A percentile compares a stretch with the other conserved stretches of the same genome.
Evolutionary conservation across 2,888 invertebrate genomes (phyloP).

Genomic region (Nephrocerus scutellatus): DNA sequence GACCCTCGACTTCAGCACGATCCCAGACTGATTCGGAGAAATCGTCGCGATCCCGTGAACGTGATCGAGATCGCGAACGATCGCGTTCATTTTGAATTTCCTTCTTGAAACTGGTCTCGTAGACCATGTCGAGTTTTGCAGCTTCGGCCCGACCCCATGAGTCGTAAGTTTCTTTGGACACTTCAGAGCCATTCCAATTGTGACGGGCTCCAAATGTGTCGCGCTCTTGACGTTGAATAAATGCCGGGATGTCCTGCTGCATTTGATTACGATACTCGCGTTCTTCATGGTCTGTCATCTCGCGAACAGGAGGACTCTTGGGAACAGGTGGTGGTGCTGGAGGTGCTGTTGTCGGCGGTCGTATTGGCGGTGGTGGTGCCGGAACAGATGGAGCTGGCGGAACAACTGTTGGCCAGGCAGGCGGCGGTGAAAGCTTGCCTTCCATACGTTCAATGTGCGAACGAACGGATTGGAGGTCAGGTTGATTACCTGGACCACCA

Average conservation of each 20-base stretch:
- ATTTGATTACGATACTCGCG: slow-evolving; percentile 40
- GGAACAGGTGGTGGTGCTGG: slow-evolving; percentile 60
- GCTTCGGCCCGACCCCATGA: slow-evolving; percentile 50
- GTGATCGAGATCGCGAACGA: slow-evolving; percentile 44
- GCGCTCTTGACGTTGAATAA: slow-evolving; percentile 63
- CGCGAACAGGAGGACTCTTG: slow-evolving; percentile 53
- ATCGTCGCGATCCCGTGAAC: slow-evolving; percentile 46
- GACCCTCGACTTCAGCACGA: slow-evolving; percentile 47
- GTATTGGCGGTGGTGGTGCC: slow-evolving; percentile 54
- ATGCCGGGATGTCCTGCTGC: slow-evolving; percentile 48
- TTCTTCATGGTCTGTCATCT: slow-evolving; percentile 27
- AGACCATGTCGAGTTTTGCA: slow-evolving; percentile 45
- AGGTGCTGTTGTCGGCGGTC: slow-evolving; percentile 51
- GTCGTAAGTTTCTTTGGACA: slow-evolving; percentile 35
- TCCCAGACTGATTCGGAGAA: slow-evolving; percentile 49
- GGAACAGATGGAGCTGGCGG: slow-evolving; percentile 57
- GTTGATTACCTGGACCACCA: slow-evolving; percentile 22
- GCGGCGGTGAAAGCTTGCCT: slow-evolving; percentile 51
- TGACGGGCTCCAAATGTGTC: slow-evolving; percentile 69
- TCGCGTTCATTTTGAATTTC: slow-evolving; percentile 41
- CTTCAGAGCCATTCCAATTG: slow-evolving; percentile 49
- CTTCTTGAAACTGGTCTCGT: slow-evolving; percentile 42
- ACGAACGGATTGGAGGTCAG: slow-evolving; percentile 44
- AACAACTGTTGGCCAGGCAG: slow-evolving; percentile 60
- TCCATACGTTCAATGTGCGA: slow-evolving; percentile 58